These are phyloP conservation scores for Vanessa tameamea DNA, from an alignment of 1,140 invertebrate genomes.

Conservation along the genomic window DNA sequence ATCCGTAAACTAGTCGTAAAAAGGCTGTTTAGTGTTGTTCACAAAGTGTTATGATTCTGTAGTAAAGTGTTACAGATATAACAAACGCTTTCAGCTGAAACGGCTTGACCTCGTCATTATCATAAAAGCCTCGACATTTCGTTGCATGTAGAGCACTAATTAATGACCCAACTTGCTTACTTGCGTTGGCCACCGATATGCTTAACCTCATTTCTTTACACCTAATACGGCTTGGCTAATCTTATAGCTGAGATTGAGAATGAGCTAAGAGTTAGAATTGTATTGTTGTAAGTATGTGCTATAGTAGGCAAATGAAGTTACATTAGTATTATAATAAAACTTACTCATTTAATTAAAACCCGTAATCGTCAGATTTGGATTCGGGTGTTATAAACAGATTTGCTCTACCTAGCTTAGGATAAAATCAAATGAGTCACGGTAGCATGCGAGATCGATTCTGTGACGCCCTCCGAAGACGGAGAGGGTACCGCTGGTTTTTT, in stretches of 20 bases:
- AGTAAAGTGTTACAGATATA: constrained; percentile 1
- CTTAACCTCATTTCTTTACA: constrained; percentile 7
- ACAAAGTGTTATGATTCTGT: not conserved
- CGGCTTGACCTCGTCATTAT: constrained; percentile 18
- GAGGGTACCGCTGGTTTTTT: too few relatives aligned
- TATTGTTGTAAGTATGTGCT: not conserved
- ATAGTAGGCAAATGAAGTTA: too few relatives aligned
- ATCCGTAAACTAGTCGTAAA: not conserved
- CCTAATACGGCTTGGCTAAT: not conserved
- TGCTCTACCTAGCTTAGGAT: too few relatives aligned
- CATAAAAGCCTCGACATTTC: constrained; percentile 19
- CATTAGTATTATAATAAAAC: too few relatives aligned
- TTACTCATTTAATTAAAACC: too few relatives aligned
- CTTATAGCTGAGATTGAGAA: too few relatives aligned
- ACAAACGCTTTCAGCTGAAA: constrained; percentile 7
- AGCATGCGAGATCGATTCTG: too few relatives aligned
- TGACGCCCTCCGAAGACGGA: too few relatives aligned
- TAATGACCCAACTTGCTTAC: constrained; percentile 2
- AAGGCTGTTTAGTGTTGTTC: not conserved
- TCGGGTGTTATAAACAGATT: too few relatives aligned
- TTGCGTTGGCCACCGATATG: not conserved
- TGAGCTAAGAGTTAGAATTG: not conserved
- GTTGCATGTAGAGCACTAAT: constrained; percentile 22
- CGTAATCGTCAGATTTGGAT: too few relatives aligned
- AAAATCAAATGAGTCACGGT: too few relatives aligned